Evolutionary conservation across 2,888 invertebrate genomes (phyloP).

Genomic region (Caenorhabditis japonica): DNA sequence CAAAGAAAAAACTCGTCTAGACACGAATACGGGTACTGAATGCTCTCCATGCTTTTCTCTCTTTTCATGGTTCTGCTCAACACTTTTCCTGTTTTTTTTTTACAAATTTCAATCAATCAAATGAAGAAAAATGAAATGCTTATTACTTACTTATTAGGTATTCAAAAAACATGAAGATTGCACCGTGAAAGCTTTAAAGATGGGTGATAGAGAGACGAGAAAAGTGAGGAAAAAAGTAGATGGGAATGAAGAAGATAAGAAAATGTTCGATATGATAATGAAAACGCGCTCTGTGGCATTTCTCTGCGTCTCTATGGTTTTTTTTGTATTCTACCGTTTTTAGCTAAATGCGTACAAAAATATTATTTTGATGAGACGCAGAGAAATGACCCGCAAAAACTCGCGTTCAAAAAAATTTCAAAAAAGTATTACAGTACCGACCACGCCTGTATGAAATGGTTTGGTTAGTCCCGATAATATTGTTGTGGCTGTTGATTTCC

Average conservation of each 20-base stretch:
- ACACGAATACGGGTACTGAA: constrained; percentile 3
- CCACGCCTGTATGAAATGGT: too few relatives aligned
- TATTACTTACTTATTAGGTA: constrained; percentile 9
- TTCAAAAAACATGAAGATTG: constrained; percentile 14
- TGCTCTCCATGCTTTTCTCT: not conserved
- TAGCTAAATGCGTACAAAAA: too few relatives aligned
- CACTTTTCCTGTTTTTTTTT: constrained; percentile 17
- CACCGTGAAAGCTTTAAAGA: constrained; percentile 43
- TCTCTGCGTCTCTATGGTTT: too few relatives aligned
- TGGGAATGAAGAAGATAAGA: not conserved
- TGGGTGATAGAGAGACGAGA: constrained; percentile 1
- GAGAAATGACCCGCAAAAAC: too few relatives aligned
- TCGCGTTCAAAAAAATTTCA: too few relatives aligned
- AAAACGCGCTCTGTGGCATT: too few relatives aligned
- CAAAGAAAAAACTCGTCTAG: not conserved
- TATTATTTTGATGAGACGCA: not conserved
- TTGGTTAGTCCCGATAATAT: constrained; percentile 33
- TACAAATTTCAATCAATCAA: not conserved
- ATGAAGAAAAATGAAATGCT: not conserved
- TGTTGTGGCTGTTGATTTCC: constrained; percentile 7
- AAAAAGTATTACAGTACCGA: too few relatives aligned
- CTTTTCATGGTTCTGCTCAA: constrained; percentile 26
- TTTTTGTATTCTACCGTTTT: too few relatives aligned
- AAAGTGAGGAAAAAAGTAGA: constrained; percentile 4
- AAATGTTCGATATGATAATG: too few relatives aligned